These are phyloP conservation scores for Penaeus monodon DNA, from an alignment of 2,888 invertebrate genomes.

Conservation along the genomic window DNA sequence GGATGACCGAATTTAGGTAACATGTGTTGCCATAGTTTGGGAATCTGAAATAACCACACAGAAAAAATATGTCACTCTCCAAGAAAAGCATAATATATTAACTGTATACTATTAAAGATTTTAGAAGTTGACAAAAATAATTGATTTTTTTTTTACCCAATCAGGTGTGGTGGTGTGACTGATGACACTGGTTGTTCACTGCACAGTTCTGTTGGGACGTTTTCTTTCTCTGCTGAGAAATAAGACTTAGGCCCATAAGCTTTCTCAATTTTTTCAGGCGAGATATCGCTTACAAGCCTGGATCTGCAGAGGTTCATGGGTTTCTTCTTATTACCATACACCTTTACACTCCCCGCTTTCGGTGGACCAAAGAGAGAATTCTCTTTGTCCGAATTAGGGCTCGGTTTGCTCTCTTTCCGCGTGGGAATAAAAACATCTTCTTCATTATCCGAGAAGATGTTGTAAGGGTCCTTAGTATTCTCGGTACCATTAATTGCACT, in stretches of 20 bases:
- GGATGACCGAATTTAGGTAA: conserved; percentile 65
- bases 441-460: conserved; percentile 29
- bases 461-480: conserved; percentile 6
- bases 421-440: neutral
- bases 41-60: conserved; percentile 54
- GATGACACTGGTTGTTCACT: neutral
- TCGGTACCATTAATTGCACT: conserved; percentile 26
- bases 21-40: conserved; percentile 65
- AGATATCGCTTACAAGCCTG: conserved; percentile 40
- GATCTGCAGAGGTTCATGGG: conserved; percentile 17
- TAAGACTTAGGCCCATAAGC: conserved; percentile 38
- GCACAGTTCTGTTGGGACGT: conserved; percentile 30
- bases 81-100: neutral
- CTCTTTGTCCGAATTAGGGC: neutral
- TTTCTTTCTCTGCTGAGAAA: conserved; percentile 48
- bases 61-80: neutral
- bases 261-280: conserved; percentile 53
- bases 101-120: neutral
- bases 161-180: conserved; percentile 27
- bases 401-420: neutral
- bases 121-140: neutral
- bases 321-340: conserved; percentile 28
- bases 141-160: conserved; percentile 20
- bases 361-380: neutral
- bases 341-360: neutral